phyloP scores from a whole-genome alignment of 2,113 vertebrate species.

The Neoarius graeffei region DNA sequence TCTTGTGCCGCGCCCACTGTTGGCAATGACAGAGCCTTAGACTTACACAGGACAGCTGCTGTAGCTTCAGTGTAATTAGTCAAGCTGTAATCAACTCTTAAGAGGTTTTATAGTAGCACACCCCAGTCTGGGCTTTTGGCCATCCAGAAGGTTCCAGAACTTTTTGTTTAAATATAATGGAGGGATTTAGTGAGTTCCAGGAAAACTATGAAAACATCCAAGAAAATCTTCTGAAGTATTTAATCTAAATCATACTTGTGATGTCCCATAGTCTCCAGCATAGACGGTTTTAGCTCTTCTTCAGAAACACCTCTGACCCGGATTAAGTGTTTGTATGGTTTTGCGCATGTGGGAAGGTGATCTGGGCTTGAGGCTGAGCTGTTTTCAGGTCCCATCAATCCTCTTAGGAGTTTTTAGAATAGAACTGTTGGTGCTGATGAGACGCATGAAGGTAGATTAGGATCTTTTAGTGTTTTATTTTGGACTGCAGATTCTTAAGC shows the following conservation, averaged over 20 bases:
- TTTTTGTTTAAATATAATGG: not conserved
- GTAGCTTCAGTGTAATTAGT: slow-evolving; percentile 24
- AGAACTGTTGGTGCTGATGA: slow-evolving; percentile 21
- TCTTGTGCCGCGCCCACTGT: not conserved
- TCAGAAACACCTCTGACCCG: slow-evolving; percentile 26
- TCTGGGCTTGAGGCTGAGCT: slow-evolving; percentile 40
- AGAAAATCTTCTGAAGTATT: not conserved
- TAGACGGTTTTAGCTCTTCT: not conserved
- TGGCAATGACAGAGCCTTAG: slow-evolving; percentile 8
- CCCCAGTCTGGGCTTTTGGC: not conserved
- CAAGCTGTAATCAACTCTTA: slow-evolving; percentile 34
- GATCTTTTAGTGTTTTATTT: slow-evolving; percentile 24
- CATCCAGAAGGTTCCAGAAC: not conserved
- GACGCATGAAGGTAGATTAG: slow-evolving; percentile 22
- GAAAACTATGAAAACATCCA: not conserved
- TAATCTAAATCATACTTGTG: not conserved
- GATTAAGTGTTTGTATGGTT: slow-evolving; percentile 22
- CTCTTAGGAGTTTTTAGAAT: slow-evolving; percentile 67
- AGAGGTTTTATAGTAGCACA: slow-evolving; percentile 36
- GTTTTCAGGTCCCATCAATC: slow-evolving; percentile 65
- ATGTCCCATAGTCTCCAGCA: not conserved
- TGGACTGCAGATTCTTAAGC: not conserved
- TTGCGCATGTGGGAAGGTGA: slow-evolving; percentile 9
- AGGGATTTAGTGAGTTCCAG: not conserved
- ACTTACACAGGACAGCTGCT: slow-evolving; percentile 16